A percentile compares a stretch with the other conserved stretches of the same genome.
Conservation (phyloP, 2,797 vertebrate species). For the Percopsis omiscomaycus region DNA sequence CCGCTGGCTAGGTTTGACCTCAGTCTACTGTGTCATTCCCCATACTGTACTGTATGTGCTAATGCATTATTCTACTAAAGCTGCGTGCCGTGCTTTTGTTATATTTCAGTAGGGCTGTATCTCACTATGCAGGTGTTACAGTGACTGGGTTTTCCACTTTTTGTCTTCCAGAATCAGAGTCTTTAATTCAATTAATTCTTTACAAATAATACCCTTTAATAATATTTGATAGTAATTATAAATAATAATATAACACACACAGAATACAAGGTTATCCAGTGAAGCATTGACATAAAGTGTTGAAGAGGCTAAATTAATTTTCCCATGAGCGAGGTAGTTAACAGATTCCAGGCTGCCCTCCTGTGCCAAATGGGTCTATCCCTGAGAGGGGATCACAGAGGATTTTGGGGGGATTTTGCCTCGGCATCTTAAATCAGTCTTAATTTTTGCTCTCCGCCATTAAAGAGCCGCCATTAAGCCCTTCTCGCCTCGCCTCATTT, state of each 20-base stretch:
- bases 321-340: not conserved
- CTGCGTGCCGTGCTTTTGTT: not conserved
- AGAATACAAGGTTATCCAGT: slow-evolving; percentile 3
- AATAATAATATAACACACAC: not conserved
- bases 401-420: slow-evolving; percentile 86
- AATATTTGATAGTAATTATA: too few species aligned
- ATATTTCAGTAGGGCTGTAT: not conserved
- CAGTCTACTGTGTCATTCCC: slow-evolving; percentile 68
- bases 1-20: slow-evolving; percentile 62
- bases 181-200: not conserved
- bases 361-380: slow-evolving; percentile 74
- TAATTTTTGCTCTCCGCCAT: slow-evolving; percentile 99
- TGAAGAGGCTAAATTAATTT: slow-evolving; percentile 1
- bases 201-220: too few species aligned
- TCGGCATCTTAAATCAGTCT: slow-evolving; percentile 96
- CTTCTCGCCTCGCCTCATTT: slow-evolving; percentile 99
- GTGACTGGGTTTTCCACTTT: too few species aligned
- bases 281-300: slow-evolving; percentile 22
- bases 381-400: slow-evolving; percentile 92
- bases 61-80: slow-evolving; percentile 46
- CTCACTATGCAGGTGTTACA: not conserved
- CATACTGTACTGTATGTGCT: slow-evolving; percentile 73
- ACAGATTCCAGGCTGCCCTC: slow-evolving; percentile 15
- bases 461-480: slow-evolving; percentile 99
- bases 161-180: too few species aligned